These are phyloP conservation scores for Onychostoma macrolepis DNA, from an alignment of 2,113 vertebrate species.

Conservation along the genomic window DNA sequence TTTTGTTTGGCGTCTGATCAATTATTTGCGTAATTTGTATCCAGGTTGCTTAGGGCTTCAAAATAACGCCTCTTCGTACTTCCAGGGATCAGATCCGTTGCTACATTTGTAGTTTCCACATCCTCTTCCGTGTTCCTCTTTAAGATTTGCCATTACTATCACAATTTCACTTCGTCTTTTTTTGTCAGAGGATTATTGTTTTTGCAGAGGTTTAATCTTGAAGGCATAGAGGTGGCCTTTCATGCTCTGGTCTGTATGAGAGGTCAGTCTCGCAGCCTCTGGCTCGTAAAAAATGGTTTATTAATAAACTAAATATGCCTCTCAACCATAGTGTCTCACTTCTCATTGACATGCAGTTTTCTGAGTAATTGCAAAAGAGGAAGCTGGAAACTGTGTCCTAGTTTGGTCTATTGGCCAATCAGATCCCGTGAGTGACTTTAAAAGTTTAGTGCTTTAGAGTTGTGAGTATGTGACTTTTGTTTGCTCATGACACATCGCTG, in stretches of 20 bases:
- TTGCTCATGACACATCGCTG: not conserved
- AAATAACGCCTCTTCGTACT: not conserved
- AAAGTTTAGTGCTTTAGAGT: not conserved
- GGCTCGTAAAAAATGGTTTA: not conserved
- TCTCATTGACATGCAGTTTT: not conserved
- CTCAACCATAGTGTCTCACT: not conserved
- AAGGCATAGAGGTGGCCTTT: not conserved
- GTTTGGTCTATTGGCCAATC: not conserved
- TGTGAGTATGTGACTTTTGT: not conserved
- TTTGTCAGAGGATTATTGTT: not conserved
- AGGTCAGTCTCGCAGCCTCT: not conserved
- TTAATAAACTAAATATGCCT: not conserved
- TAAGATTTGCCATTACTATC: not conserved
- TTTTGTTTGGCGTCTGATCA: not conserved
- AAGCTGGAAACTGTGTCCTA: not conserved
- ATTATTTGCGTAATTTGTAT: not conserved
- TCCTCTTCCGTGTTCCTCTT: conserved; percentile 36
- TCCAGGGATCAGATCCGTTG: not conserved
- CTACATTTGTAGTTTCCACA: not conserved
- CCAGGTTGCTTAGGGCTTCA: not conserved
- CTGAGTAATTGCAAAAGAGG: not conserved
- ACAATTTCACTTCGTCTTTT: conserved; percentile 56
- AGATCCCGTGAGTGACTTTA: not conserved
- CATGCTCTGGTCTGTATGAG: not conserved
- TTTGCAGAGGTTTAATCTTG: not conserved